Evolutionary conservation across 2,113 vertebrate genomes (phyloP).

Genomic region (Lota lota): DNA sequence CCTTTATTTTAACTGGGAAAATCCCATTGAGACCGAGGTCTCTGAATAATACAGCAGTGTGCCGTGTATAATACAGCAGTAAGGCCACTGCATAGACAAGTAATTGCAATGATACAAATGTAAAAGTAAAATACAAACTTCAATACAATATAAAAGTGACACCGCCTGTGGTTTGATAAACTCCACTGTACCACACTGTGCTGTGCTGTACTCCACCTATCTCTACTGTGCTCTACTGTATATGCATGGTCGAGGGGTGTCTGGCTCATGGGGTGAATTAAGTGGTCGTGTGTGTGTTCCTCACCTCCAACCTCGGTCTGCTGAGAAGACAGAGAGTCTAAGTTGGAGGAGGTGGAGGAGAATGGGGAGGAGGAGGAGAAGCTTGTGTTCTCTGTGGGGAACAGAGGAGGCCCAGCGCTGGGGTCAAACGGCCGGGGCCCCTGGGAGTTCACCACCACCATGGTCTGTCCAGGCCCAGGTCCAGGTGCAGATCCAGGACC

Average conservation of each 20-base stretch:
- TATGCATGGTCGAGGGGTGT: neutral
- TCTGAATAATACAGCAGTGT: too few species aligned
- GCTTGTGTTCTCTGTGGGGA: conserved; percentile 1
- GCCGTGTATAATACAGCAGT: too few species aligned
- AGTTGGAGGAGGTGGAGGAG: conserved; percentile 25
- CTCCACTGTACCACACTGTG: too few species aligned
- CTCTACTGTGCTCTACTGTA: too few species aligned
- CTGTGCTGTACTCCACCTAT: too few species aligned
- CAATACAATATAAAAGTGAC: conserved; percentile 13
- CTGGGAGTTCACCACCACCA: neutral
- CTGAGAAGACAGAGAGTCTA: conserved; percentile 48
- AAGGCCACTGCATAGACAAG: too few species aligned
- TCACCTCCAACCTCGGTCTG: conserved; percentile 63
- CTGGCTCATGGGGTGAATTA: neutral
- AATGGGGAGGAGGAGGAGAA: conserved; percentile 34
- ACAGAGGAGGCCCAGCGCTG: neutral
- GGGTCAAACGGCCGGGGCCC: neutral
- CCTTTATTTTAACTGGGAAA: too few species aligned
- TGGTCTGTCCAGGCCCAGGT: neutral
- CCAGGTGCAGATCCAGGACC: neutral
- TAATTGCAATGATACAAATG: too few species aligned
- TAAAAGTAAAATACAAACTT: conserved; percentile 18
- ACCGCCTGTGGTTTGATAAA: too few species aligned
- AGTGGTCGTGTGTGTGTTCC: conserved; percentile 20
- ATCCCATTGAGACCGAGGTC: too few species aligned